A percentile compares a stretch with the other conserved stretches of the same genome.
Conservation (phyloP, 2,113 vertebrate species). For the Prolemur simus region DNA sequence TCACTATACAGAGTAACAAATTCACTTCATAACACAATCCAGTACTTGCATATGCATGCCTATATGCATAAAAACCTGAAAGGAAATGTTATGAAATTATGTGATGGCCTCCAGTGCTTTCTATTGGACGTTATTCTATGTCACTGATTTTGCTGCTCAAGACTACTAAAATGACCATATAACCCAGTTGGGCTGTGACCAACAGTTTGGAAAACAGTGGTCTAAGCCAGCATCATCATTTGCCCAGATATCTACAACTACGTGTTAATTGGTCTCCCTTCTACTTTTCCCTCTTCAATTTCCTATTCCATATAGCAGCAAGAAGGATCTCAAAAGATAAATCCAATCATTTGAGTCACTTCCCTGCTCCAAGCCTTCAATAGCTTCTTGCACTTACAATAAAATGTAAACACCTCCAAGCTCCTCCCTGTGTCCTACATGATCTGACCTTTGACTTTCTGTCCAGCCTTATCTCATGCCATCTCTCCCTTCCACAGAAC, state of each 20-base stretch:
- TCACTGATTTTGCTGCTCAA: background rate
- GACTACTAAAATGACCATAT: background rate
- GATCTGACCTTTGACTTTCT: background rate
- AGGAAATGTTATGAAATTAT: background rate
- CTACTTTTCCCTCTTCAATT: background rate
- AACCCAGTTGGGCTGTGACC: background rate
- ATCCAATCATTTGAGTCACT: background rate
- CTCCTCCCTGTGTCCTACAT: background rate
- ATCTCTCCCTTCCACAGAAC: background rate
- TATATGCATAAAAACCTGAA: background rate
- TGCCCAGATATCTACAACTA: background rate
- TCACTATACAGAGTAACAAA: background rate
- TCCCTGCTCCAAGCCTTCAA: background rate
- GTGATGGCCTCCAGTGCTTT: background rate
- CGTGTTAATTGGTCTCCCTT: background rate
- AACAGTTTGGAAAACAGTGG: background rate
- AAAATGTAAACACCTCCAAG: background rate
- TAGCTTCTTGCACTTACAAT: background rate
- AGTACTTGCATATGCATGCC: background rate
- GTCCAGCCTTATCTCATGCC: background rate
- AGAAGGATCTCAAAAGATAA: background rate
- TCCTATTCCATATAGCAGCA: background rate
- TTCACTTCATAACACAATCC: background rate
- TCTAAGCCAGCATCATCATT: background rate
- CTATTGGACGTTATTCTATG: background rate